Conservation (phyloP, 2,888 invertebrate genomes). For the Drosophila testacea region DNA sequence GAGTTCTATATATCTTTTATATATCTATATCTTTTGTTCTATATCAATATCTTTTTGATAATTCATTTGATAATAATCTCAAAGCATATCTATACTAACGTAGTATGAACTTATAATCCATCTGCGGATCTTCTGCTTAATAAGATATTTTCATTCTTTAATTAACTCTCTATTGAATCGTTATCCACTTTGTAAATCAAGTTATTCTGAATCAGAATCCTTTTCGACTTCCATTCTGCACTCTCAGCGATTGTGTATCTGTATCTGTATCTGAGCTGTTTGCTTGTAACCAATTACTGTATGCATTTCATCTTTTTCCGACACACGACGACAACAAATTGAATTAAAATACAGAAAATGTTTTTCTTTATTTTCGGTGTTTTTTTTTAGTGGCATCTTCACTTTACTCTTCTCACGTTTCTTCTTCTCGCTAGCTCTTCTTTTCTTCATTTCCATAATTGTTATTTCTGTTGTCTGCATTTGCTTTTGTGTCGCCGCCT, state of each 20-base stretch:
- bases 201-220: not conserved
- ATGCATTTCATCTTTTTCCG: constrained; percentile 58
- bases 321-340: constrained; percentile 46
- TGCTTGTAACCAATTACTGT: constrained; percentile 20
- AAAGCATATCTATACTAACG: not conserved
- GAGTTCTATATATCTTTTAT: no score
- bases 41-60: no score
- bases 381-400: no score
- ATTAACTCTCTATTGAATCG: not conserved
- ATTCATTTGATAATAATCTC: no score
- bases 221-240: constrained; percentile 4
- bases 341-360: constrained; percentile 70
- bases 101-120: not conserved
- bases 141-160: not conserved
- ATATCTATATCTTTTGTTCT: no score
- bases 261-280: constrained; percentile 3
- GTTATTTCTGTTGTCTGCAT: constrained; percentile 54
- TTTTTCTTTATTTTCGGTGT: constrained; percentile 46
- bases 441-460: constrained; percentile 68
- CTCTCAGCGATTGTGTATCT: constrained; percentile 7
- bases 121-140: not conserved
- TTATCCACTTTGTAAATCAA: not conserved
- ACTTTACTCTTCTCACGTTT: not conserved
- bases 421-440: not conserved
- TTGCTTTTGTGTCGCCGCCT: constrained; percentile 48